Base-by-base conservation (phyloP, 2,888 invertebrate genomes). In the Galerucella nymphaeae region DNA sequence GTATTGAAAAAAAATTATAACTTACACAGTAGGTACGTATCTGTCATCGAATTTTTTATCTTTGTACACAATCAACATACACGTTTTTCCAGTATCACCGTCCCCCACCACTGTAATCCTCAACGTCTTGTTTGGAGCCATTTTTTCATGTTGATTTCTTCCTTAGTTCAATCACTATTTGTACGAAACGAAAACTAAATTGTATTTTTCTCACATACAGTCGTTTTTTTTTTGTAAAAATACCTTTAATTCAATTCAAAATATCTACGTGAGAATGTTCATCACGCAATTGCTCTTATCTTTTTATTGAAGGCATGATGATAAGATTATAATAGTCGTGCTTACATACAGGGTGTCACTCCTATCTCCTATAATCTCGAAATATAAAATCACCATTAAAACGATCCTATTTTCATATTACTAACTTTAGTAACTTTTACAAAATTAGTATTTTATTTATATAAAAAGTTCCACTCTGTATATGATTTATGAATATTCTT, bases 71-170 rank as follows among this genome's bases (percentile, higher is more conserved):
- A 86, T 95, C 76, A 96, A 91, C 84, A 96, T 89, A 85, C 96
- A 96, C 13, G 96, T 96, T 89, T 96, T 96, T 73, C 96, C 96
- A 53, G 96, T 95, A 90, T 94, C 94, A 80, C 96, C 96, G 86
- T 96, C 96, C 67, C 95, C 96, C 61, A 96, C 94, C 73, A 94
- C 93, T 76, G 95, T 94, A 82, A 95, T 92, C 89, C 96, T 94
- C 83, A 95, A 90, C 82, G 92, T 80, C 23, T 81, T 79, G 30
- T 76, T 70, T 13, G 72, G 58, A 50, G 59, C 14, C 73, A 73
- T 73, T 58, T 68, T 64, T 30, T 13, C 18, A 23, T 59, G 11
- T 67, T 16, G 16, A 53, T 53, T 53, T 53, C 53, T 18, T 16
- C 53, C 8, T 9, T 18, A 10, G 1, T 53, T 18, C 2, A 18